Conservation (phyloP, 2,797 vertebrate genomes). For the Cynopterus sphinx region DNA sequence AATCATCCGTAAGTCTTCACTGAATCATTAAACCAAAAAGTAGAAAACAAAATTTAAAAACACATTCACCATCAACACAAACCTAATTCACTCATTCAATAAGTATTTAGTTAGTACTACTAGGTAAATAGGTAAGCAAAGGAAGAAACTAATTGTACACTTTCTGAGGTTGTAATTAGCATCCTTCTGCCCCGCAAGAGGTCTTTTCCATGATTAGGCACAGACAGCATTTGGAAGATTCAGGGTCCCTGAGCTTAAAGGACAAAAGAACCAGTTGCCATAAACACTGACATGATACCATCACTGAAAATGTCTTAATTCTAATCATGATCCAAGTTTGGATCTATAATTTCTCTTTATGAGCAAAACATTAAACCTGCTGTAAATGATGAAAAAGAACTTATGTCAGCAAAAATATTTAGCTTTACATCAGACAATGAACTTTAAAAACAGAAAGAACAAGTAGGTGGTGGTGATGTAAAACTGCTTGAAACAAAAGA, state of each 20-base stretch:
- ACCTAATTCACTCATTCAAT: not conserved
- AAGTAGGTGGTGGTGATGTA: not conserved
- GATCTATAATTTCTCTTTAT: not conserved
- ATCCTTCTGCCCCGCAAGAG: not conserved
- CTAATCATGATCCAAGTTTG: not conserved
- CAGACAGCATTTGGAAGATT: not conserved
- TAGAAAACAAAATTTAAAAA: not conserved
- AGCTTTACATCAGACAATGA: conserved; percentile 43
- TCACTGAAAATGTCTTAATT: conserved; percentile 7
- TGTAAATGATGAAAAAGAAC: not conserved
- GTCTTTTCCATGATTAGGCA: not conserved
- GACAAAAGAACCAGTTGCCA: not conserved
- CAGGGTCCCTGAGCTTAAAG: not conserved
- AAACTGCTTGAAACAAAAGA: conserved; percentile 27
- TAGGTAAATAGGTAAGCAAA: not conserved
- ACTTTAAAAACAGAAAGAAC: conserved; percentile 33
- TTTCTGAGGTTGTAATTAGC: not conserved
- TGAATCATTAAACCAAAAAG: conserved; percentile 30
- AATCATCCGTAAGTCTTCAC: not conserved
- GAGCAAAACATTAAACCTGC: conserved; percentile 3
- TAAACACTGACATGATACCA: not conserved
- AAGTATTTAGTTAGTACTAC: not conserved
- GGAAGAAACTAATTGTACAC: not conserved
- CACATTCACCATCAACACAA: conserved; percentile 4
- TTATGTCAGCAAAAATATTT: conserved; percentile 38